phyloP scores from a whole-genome alignment of 2,797 vertebrate genomes.

The Takifugu ocellatus region DNA sequence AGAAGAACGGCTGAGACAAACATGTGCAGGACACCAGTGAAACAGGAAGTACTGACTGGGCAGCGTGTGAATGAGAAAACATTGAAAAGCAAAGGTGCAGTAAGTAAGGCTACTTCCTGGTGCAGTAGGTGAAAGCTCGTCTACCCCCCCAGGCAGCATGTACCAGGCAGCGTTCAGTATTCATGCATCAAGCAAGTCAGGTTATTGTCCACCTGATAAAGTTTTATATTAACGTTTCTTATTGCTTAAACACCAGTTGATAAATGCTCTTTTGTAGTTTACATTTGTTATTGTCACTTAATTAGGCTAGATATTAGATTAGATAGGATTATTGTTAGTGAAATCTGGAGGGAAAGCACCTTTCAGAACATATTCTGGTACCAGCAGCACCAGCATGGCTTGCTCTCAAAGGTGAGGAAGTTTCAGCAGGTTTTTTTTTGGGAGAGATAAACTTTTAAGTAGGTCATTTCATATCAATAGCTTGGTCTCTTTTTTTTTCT shows the following conservation, averaged over 20 bases:
- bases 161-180: too few relatives aligned
- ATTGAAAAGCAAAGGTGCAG: conserved; percentile 3
- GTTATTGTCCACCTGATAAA: too few relatives aligned
- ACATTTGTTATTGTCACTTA: too few relatives aligned
- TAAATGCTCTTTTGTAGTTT: too few relatives aligned
- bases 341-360: not conserved
- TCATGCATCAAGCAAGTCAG: too few relatives aligned
- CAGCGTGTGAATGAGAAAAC: not conserved
- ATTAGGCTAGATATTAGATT: too few relatives aligned
- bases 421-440: conserved; percentile 42
- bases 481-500: conserved; percentile 19
- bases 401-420: conserved; percentile 39
- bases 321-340: not conserved
- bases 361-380: not conserved
- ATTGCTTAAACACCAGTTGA: too few relatives aligned
- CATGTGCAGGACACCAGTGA: conserved; percentile 18
- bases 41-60: conserved; percentile 18
- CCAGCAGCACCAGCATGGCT: too few relatives aligned
- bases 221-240: too few relatives aligned
- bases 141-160: not conserved
- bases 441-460: conserved; percentile 46
- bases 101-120: conserved; percentile 30
- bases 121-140: conserved; percentile 37
- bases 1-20: conserved; percentile 16
- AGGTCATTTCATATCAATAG: conserved; percentile 51